Conservation (phyloP, 2,113 vertebrate genomes). For the Hiodon alosoides region DNA sequence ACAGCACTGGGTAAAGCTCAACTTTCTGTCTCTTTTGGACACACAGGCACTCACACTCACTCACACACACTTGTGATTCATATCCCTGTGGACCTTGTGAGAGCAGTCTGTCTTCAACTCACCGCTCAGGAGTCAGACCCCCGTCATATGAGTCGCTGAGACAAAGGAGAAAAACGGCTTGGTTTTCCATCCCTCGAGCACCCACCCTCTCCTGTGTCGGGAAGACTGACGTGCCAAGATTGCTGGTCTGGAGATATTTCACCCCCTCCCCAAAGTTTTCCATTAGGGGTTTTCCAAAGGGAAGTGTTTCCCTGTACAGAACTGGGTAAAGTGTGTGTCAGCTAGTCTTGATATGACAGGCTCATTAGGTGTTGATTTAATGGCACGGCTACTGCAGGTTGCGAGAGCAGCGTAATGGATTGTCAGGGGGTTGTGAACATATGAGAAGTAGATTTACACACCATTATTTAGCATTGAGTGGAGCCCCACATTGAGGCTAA, state of each 20-base stretch:
- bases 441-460: neutral
- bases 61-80: slow-evolving; percentile 5
- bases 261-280: neutral
- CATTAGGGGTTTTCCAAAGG: slow-evolving; percentile 19
- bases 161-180: neutral
- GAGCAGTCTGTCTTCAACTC: neutral
- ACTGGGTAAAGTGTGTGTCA: neutral
- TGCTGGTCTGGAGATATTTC: neutral
- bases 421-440: slow-evolving; percentile 20
- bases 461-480: neutral
- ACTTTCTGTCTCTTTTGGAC: no score
- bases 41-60: neutral
- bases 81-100: neutral
- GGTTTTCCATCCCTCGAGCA: neutral
- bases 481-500: neutral
- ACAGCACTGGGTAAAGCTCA: slow-evolving; percentile 1
- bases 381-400: slow-evolving; percentile 10
- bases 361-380: slow-evolving; percentile 32
- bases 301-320: slow-evolving; percentile 1
- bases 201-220: neutral
- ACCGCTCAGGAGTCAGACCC: neutral
- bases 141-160: neutral
- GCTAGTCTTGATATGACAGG: slow-evolving; percentile 9
- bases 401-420: slow-evolving; percentile 18
- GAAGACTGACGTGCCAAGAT: neutral